Base-by-base conservation (phyloP, 2,797 vertebrate genomes). In the Macroramphosus scolopax region DNA sequence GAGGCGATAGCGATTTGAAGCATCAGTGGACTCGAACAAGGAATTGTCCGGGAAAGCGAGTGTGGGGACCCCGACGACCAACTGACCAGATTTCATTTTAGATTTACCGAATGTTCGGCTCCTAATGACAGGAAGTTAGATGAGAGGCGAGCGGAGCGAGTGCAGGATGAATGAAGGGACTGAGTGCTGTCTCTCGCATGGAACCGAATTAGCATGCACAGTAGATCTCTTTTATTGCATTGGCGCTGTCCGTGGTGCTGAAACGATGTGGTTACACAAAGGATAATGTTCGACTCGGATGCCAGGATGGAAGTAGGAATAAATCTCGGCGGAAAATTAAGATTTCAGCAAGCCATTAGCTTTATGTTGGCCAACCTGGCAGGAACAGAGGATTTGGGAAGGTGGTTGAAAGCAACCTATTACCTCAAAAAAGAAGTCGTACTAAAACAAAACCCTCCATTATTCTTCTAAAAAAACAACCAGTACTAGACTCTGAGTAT, bases 211-310 rank as follows among this genome's bases (percentile, higher is more conserved):
- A 82, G 53, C 71, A 80, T 72, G 63, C 68, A 33, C 62, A 53
- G 55, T 66, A 61, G 48, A 75, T 68, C 79, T 70, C 43, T 68
- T 82, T 77, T 78, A 78, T 81, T 63, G 69, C 69, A n/a, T 11
- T 68, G 78, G 63, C 63, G 39, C 77, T 77, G 80, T 73, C 81
- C 52, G 0, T 54, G 66, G 77, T 75, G 74, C 82, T 83, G 80
- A 80, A 82, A 77, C 70, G 68, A 80, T 46, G 59, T 69, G 53
- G 74, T 72, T 75, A 65, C 75, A 81, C 75, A 77, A 72, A 61
- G 53, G 65, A 53, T 78, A 75, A 80, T 81, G 78, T 77, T 82
- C 57, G 35, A 60, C 44, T 72, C 71, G 77, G 82, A 75, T 8
- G 38, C 34, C 38, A 17, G 29, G 32, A 26, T 65, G 47, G 20